Conservation (phyloP, 2,113 vertebrate species). For the Dasyprocta punctata region DNA sequence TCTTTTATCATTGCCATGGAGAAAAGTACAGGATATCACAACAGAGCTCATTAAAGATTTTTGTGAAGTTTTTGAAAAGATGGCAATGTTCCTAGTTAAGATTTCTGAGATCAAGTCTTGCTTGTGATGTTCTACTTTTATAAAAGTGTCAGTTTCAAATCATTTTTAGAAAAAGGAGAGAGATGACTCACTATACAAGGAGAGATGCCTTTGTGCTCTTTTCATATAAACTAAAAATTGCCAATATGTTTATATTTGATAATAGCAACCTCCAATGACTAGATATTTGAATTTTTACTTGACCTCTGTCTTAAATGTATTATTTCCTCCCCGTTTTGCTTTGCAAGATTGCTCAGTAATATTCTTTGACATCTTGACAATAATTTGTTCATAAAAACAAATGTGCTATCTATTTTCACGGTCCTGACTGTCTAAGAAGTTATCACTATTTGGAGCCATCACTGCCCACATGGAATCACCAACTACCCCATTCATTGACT, state of each 20-base stretch:
- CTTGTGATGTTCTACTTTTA: conserved; percentile 40
- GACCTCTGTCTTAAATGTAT: not conserved
- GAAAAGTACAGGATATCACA: conserved; percentile 33
- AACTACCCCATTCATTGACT: not conserved
- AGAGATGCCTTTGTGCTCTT: not conserved
- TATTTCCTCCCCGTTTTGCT: not conserved
- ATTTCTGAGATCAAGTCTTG: conserved; percentile 40
- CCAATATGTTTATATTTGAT: conserved; percentile 6
- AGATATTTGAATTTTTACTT: not conserved
- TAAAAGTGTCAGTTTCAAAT: conserved; percentile 43
- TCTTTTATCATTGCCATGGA: conserved; percentile 25
- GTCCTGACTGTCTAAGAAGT: not conserved
- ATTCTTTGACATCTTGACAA: not conserved
- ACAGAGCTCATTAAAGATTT: conserved; percentile 57
- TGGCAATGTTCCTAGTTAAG: not conserved
- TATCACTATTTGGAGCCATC: not conserved
- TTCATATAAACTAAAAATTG: conserved; percentile 24
- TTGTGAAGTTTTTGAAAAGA: conserved; percentile 27
- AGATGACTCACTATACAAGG: not conserved
- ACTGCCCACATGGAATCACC: not conserved
- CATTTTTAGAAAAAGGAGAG: not conserved
- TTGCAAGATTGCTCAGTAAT: not conserved
- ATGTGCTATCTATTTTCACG: not conserved
- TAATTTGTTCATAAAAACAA: not conserved
- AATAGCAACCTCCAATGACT: conserved; percentile 16